A percentile compares a stretch with the other conserved stretches of the same genome.
phyloP scores from a whole-genome alignment of 2,113 vertebrate genomes.

The Psilopsiagon aurifrons region DNA sequence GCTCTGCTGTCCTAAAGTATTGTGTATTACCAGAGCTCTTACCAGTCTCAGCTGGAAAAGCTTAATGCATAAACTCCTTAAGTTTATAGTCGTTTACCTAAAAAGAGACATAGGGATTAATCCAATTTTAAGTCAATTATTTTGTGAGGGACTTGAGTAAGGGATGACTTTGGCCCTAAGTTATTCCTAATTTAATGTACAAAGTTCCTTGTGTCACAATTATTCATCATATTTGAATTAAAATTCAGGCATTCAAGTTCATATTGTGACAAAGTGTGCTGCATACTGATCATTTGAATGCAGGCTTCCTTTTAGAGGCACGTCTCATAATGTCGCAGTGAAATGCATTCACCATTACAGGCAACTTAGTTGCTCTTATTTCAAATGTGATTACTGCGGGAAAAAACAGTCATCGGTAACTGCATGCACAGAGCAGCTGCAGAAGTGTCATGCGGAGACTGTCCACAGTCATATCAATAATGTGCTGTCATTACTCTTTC shows the following conservation, averaged over 20 bases:
- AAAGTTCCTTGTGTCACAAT: background rate
- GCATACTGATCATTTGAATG: background rate
- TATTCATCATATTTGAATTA: background rate
- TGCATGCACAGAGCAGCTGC: background rate
- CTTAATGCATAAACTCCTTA: background rate
- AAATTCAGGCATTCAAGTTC: background rate
- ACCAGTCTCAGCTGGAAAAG: background rate
- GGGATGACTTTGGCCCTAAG: background rate
- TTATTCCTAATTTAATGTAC: background rate
- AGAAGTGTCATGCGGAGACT: background rate
- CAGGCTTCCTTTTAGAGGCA: background rate
- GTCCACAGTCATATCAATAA: background rate
- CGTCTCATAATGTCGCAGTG: background rate
- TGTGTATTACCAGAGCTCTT: background rate
- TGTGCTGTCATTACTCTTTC: background rate
- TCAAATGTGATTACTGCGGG: slow-evolving; percentile 22
- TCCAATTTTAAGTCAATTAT: background rate
- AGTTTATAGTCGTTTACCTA: background rate
- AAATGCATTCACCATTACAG: background rate
- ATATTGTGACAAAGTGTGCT: background rate
- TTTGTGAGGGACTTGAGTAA: background rate
- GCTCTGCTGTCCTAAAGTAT: background rate
- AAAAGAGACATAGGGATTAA: background rate
- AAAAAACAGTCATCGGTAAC: background rate
- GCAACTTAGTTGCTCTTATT: slow-evolving; percentile 3